Base-by-base conservation (phyloP, 2,888 invertebrate genomes). In the Marronus borbonicus region DNA sequence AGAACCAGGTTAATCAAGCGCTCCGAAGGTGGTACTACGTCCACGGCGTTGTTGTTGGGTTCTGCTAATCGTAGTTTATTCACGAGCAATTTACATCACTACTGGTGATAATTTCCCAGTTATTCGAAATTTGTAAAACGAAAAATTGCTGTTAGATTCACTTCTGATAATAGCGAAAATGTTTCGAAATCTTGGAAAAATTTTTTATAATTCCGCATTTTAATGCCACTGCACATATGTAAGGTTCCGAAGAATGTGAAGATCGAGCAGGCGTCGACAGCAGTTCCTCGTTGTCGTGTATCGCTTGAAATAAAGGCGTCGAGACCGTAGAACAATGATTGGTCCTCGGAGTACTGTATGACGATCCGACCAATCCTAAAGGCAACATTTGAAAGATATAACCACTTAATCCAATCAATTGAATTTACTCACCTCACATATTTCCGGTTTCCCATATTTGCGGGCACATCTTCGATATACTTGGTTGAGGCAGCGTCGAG, bases 331-430 rank as follows among this genome's bases (percentile, higher is more conserved):
- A 74, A 62, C 82, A 14, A 81, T 84, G 17, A 87, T 80, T 17
- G 84, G 88, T 88, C 76, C 89, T 88, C 1, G 91, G 90, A 2
- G 90, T 92, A 85, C 92, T 94, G 93, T 81, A 96, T 93, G 3
- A 95, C 93, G 90, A 88, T 96, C 96, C 0, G 93, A 92, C 95
- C 95, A 96, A 85, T 95, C 95, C 95, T 95, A 83, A 79, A 87
- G 89, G 8, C 3, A 20, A 28, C 28, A n/a, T 14, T 62, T 28
- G 2, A 10, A 24, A 62, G 31, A 2, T 12, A 14, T 8, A 12
- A 28, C 24, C 62, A 31, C 14, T 7, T 36, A 39, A 39, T 12
- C 44, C 12, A 12, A 44, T 12, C 44, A 44, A 44, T 1, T 2
- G 2, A 44, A 44, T 44, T 8, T 44, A 1, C 93, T 91, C 89